Evolutionary conservation across 2,888 invertebrate genomes (phyloP).

Genomic region (Anoplius nigerrimus): DNA sequence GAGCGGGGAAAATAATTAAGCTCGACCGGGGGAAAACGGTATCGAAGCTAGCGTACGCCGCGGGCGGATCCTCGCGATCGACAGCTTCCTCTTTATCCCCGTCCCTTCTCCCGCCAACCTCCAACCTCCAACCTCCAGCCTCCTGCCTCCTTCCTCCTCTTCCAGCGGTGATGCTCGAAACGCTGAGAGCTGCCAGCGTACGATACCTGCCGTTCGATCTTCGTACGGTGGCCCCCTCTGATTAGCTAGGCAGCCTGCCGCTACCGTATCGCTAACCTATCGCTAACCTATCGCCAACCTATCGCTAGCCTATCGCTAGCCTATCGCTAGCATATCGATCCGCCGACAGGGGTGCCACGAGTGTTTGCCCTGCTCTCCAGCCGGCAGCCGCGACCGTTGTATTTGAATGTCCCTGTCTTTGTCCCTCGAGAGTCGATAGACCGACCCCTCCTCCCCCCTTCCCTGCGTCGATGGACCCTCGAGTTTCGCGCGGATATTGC

Average conservation of each 20-base stretch:
- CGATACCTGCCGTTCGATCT: too few relatives aligned
- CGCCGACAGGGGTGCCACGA: slow-evolving; percentile 42
- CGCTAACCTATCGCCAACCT: too few relatives aligned
- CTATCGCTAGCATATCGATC: slow-evolving; percentile 43
- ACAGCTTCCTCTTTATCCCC: background rate
- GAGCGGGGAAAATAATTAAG: too few relatives aligned
- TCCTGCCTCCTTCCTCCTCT: background rate
- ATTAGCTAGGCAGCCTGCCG: background rate
- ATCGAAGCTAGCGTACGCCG: too few relatives aligned
- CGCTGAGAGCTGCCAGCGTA: too few relatives aligned
- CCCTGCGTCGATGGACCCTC: background rate
- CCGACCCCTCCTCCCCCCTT: background rate
- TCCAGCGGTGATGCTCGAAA: too few relatives aligned
- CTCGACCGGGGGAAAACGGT: too few relatives aligned
- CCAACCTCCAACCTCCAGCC: slow-evolving; percentile 3
- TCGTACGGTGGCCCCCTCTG: background rate
- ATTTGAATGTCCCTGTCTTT: slow-evolving; percentile 2
- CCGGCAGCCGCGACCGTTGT: background rate
- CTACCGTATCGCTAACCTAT: background rate
- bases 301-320: too few relatives aligned
- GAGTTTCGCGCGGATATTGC: slow-evolving; percentile 27
- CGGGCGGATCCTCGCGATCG: too few relatives aligned
- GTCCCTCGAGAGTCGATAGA: background rate
- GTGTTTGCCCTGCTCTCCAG: slow-evolving; percentile 65
- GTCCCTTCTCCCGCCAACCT: slow-evolving; percentile 12